Conservation (phyloP, 2,797 vertebrate species). For the Aldrovandia affinis region DNA sequence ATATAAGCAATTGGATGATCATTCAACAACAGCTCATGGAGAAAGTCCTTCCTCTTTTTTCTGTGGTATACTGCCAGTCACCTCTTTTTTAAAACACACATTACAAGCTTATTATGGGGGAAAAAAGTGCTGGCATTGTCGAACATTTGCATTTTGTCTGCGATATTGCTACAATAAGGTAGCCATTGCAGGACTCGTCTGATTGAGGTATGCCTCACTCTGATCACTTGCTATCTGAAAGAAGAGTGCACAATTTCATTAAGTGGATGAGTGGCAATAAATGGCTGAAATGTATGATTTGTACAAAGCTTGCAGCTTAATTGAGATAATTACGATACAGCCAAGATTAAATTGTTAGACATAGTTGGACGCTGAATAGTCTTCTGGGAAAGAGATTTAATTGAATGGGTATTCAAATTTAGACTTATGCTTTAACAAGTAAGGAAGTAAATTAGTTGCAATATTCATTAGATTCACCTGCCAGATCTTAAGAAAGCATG, state of each 20-base stretch:
- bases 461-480: constrained; percentile 23
- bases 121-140: constrained; percentile 38
- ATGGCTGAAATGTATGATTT: constrained; percentile 28
- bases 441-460: constrained; percentile 10
- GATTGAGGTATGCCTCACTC: constrained; percentile 25
- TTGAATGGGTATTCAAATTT: constrained; percentile 26
- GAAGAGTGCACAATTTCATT: background rate
- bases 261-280: constrained; percentile 1
- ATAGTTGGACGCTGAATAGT: constrained; percentile 14
- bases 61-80: constrained; percentile 29
- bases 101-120: background rate
- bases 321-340: constrained; percentile 28
- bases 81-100: background rate
- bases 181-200: constrained; percentile 11
- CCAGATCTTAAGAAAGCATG: constrained; percentile 28
- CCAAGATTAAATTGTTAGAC: constrained; percentile 27
- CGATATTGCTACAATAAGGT: constrained; percentile 25
- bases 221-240: constrained; percentile 11
- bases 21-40: background rate
- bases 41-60: background rate
- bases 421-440: constrained; percentile 10
- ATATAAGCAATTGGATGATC: background rate
- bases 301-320: constrained; percentile 29
- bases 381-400: constrained; percentile 11
- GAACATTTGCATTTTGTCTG: background rate